Base-by-base conservation (phyloP, 2,888 invertebrate species). In the Cloeon dipterum region DNA sequence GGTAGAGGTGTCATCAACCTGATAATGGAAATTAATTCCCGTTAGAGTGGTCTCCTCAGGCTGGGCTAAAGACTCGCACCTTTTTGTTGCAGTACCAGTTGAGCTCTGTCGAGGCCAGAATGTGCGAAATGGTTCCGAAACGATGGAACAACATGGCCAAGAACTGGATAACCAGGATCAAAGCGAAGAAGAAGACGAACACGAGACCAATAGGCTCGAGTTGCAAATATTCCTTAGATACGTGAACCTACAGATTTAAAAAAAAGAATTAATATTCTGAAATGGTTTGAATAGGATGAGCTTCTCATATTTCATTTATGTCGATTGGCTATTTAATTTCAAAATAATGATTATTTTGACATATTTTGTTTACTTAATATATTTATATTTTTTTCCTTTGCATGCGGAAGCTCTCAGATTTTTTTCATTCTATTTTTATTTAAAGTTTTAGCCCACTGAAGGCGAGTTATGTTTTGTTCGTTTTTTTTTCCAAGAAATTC, bases 1-100 rank as follows among this genome's bases (percentile, higher is more conserved):
- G 51, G 85, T 83, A 19, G 83, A 81, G 49, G 82, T 59, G 51
- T 88, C 86, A 54, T 86, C 86, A 39, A 79, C 68, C 77, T 78
- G 50, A 14, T 20, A 2, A n/a, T n/a, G n/a, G n/a, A n/a, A n/a
- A n/a, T n/a, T n/a, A n/a, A n/a, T n/a, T n/a, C n/a, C n/a, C n/a
- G n/a, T n/a, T n/a, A n/a, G n/a, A n/a, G n/a, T n/a, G n/a, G n/a
- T n/a, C n/a, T n/a, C n/a, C n/a, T n/a, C n/a, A n/a, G n/a, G n/a
- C n/a, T 19, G 8, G 8, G 25, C 13, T 8, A 13, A 13, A 14
- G 17, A 17, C 14, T 14, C 33, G 33, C 35, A 44, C 47, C 38
- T 45, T 46, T 36, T 45, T 49, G 40, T 51, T 50, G 32, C 52
- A 50, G 41, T 58, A 57, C 50, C 58, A 65, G 43, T 59, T 59